Evolutionary conservation across 2,797 vertebrate genomes (phyloP).

Genomic region (Typhlichthys eigenmanni): DNA sequence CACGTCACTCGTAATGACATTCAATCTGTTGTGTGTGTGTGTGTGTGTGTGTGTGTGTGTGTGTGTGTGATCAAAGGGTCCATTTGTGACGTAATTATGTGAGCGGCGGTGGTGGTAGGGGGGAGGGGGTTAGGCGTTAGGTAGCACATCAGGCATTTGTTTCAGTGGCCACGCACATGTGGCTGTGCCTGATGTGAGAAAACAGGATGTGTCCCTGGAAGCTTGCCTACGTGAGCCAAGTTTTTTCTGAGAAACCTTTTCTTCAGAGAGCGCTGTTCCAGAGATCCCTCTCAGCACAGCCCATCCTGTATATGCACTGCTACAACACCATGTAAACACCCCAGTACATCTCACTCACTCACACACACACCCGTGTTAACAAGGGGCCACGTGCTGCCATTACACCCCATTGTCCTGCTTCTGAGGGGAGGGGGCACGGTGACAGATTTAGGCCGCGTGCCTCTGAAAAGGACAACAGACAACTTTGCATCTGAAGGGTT

Average conservation of each 20-base stretch:
- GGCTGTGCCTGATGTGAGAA: too few relatives aligned
- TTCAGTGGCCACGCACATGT: conserved; percentile 2
- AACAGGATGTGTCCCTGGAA: conserved; percentile 10
- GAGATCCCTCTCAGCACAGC: conserved; percentile 11
- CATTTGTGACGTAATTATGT: too few relatives aligned
- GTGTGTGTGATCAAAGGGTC: neutral
- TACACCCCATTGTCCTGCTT: conserved; percentile 57
- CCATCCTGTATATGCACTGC: conserved; percentile 51
- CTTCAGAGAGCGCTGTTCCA: conserved; percentile 20
- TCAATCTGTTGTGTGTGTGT: conserved; percentile 8
- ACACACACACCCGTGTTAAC: conserved; percentile 33
- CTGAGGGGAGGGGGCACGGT: conserved; percentile 31
- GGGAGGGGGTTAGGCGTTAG: too few relatives aligned
- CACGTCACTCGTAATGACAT: too few relatives aligned
- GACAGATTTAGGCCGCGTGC: conserved; percentile 66
- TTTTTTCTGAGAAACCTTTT: neutral
- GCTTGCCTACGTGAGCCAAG: neutral
- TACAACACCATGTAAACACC: conserved; percentile 18
- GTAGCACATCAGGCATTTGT: neutral
- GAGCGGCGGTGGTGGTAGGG: too few relatives aligned
- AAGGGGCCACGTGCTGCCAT: conserved; percentile 61
- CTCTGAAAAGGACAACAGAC: conserved; percentile 62
- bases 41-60: conserved; percentile 6
- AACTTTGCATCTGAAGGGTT: conserved; percentile 72
- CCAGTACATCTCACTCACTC: conserved; percentile 35